phyloP scores from a whole-genome alignment of 2,797 vertebrate genomes.

The Neosilurus mollespiculum region DNA sequence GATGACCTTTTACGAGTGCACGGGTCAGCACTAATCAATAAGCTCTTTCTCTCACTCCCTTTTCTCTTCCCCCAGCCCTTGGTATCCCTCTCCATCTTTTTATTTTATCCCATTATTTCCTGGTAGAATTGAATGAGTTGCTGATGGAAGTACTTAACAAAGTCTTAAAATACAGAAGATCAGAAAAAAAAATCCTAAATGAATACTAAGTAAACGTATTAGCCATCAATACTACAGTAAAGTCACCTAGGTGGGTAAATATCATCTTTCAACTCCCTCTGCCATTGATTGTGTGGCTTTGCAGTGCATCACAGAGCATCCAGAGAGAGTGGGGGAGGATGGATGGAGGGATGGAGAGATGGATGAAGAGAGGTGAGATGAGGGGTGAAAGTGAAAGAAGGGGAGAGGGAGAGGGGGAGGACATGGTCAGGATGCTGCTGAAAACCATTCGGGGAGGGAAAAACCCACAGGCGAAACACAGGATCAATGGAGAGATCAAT shows the following conservation, averaged over 20 bases:
- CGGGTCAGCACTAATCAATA: slow-evolving; percentile 86
- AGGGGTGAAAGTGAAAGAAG: slow-evolving; percentile 48
- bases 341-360: slow-evolving; percentile 22
- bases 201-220: slow-evolving; percentile 3
- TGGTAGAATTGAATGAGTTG: slow-evolving; percentile 8
- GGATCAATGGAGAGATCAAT: slow-evolving; percentile 76
- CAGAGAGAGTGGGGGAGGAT: slow-evolving; percentile 55
- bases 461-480: slow-evolving; percentile 67
- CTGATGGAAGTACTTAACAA: slow-evolving; percentile 1
- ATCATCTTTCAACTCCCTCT: slow-evolving; percentile 39
- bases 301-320: slow-evolving; percentile 65
- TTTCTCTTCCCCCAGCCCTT: slow-evolving; percentile 61
- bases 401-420: slow-evolving; percentile 23
- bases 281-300: slow-evolving; percentile 68
- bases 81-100: slow-evolving; percentile 54
- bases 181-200: background rate
- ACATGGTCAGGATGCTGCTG: slow-evolving; percentile 65
- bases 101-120: slow-evolving; percentile 43
- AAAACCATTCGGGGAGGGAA: slow-evolving; percentile 68
- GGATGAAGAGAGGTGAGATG: slow-evolving; percentile 56
- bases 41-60: slow-evolving; percentile 56
- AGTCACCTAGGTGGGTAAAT: slow-evolving; percentile 11
- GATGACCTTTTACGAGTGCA: slow-evolving; percentile 76
- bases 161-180: background rate
- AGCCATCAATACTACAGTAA: background rate